Percentiles rank a stretch among this genome's conserved stretches.
phyloP scores from a whole-genome alignment of 2,888 invertebrate species.

The Anodontia alba region DNA sequence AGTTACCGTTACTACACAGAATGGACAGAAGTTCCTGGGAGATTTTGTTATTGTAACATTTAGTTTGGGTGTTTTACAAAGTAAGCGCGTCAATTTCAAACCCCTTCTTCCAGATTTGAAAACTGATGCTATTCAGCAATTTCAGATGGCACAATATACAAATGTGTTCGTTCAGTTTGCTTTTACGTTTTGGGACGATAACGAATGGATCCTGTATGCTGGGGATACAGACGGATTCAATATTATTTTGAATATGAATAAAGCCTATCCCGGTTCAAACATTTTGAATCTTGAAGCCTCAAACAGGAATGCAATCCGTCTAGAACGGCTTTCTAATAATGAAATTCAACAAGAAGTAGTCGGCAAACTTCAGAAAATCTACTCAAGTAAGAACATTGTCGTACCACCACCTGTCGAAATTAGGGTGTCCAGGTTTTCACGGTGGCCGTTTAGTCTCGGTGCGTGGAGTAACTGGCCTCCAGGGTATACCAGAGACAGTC shows the following conservation, averaged over 20 bases:
- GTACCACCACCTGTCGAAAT: not conserved
- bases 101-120: conserved; percentile 6
- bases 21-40: not conserved
- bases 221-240: not conserved
- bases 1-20: not conserved
- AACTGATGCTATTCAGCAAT: conserved; percentile 7
- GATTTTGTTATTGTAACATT: not conserved
- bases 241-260: not conserved
- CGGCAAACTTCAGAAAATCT: not conserved
- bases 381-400: not conserved
- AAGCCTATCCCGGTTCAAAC: conserved; percentile 3
- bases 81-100: not conserved
- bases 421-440: not conserved
- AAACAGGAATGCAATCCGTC: not conserved
- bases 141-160: conserved; percentile 10
- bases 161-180: conserved; percentile 1
- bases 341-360: not conserved
- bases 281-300: not conserved
- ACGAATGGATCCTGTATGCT: conserved; percentile 9
- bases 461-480: not conserved
- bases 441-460: not conserved
- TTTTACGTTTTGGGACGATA: conserved; percentile 8
- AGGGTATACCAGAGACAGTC: too few relatives aligned
- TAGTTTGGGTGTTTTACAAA: conserved; percentile 5
- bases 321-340: not conserved